Base-by-base conservation (phyloP, 2,888 invertebrate genomes). In the Bembecia ichneumoniformis region DNA sequence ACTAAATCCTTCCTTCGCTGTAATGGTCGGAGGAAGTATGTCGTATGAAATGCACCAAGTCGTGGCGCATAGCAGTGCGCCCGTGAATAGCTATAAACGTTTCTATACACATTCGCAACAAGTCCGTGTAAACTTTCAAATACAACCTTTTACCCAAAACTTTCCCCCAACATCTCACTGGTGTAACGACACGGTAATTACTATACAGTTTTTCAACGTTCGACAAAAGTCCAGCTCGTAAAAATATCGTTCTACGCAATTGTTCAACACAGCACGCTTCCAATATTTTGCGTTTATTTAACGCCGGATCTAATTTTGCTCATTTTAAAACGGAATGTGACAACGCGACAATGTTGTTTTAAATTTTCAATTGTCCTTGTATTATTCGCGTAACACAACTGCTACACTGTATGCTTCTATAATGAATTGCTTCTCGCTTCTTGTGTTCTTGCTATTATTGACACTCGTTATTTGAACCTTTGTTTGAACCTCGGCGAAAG, bases 11-110 rank as follows among this genome's bases (percentile, higher is more conserved):
- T 77, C 86, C 87, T 90, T 93, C 93, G 89, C 92, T 91, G 76
- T 92, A 93, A 74, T 93, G 93, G 63, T 93, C 92, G 60, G 93
- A 93, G 59, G 92, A 92, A 56, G 93, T 93, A 83, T 93, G 92
- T 71, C 93, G 88, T 82, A 93, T 93, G 70, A 92, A 92, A 68
- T 92, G 90, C 74, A 90, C 86, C 78, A 91, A 83, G 80, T 92
- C 90, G 89, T 91, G 90, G 90, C 92, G 91, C 93, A 93, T 93
- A 89, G 92, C 92, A 90, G 91, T 90, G 84, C 91, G 90, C 81
- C 87, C 87, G 84, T 87, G 87, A 64, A 87, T 87, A 68, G 87
- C 87, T 76, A 78, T 87, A 53, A 87, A 87, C 79, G 87, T 81
- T 82, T 87, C 87, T 80, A 87, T 84, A 86, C 87, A 87, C 87